These are phyloP conservation scores for Polia nebulosa DNA, from an alignment of 2,888 invertebrate species.

Conservation along the genomic window DNA sequence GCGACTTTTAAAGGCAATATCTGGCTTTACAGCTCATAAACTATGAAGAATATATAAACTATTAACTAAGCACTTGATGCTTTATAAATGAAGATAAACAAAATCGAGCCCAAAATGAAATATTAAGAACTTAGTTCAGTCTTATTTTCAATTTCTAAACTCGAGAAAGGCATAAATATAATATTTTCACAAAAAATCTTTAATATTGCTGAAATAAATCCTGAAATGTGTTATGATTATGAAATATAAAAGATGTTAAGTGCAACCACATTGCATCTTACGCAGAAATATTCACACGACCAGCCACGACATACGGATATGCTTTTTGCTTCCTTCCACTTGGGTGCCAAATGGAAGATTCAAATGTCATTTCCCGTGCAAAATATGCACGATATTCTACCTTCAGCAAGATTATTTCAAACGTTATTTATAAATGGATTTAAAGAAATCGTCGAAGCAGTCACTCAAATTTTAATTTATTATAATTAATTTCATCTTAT, in stretches of 20 bases:
- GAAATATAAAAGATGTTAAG: conserved; percentile 21
- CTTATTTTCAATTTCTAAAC: background rate
- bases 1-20: background rate
- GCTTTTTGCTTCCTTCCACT: conserved; percentile 45
- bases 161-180: background rate
- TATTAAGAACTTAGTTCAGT: no score
- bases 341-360: conserved; percentile 42
- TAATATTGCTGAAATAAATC: background rate
- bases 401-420: conserved; percentile 16
- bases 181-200: background rate
- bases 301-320: conserved; percentile 33
- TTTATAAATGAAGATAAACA: background rate
- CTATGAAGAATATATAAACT: background rate
- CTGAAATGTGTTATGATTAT: background rate
- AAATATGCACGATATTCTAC: conserved; percentile 51
- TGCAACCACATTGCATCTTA: conserved; percentile 34
- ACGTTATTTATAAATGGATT: background rate
- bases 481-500: conserved; percentile 46
- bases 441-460: conserved; percentile 18
- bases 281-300: conserved; percentile 42
- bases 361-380: conserved; percentile 45
- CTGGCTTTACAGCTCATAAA: background rate
- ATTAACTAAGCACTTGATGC: background rate
- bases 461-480: conserved; percentile 46
- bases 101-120: no score